Evolutionary conservation across 2,888 invertebrate species (phyloP).

Genomic region (Scaptomyza parva): DNA sequence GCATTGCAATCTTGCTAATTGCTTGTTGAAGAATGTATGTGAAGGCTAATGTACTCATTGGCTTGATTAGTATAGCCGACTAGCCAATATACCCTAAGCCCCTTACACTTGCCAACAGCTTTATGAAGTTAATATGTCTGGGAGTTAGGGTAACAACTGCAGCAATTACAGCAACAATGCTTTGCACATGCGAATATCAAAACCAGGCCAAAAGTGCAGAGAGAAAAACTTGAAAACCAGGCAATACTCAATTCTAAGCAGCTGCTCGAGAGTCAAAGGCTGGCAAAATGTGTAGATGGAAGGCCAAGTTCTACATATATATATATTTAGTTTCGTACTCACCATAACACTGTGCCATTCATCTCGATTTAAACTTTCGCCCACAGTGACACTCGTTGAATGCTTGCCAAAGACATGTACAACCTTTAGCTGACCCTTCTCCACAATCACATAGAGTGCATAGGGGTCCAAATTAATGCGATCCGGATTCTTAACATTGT

Average conservation of each 20-base stretch:
- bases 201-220: conserved; percentile 6
- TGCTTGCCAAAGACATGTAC: conserved; percentile 96
- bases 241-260: background rate
- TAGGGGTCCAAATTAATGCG: conserved; percentile 93
- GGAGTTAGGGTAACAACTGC: conserved; percentile 1
- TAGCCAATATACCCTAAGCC: conserved; percentile 1
- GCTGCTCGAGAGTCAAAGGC: conserved; percentile 21
- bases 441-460: conserved; percentile 95
- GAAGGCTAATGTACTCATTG: conserved; percentile 56
- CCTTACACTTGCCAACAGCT: background rate
- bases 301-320: background rate
- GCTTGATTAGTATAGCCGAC: background rate
- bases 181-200: conserved; percentile 3
- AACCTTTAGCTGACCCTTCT: conserved; percentile 95
- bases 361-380: conserved; percentile 94
- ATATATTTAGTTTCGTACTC: conserved; percentile 59
- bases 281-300: background rate
- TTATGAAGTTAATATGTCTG: conserved; percentile 4
- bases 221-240: conserved; percentile 30
- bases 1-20: conserved; percentile 79
- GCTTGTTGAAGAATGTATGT: conserved; percentile 68
- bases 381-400: conserved; percentile 92
- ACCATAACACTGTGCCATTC: conserved; percentile 96
- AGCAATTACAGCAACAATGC: conserved; percentile 28
- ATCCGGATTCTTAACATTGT: conserved; percentile 94